Percentiles rank a stretch among this genome's conserved stretches.
Conservation (phyloP, 2,113 vertebrate genomes). For the Camelus bactrianus region DNA sequence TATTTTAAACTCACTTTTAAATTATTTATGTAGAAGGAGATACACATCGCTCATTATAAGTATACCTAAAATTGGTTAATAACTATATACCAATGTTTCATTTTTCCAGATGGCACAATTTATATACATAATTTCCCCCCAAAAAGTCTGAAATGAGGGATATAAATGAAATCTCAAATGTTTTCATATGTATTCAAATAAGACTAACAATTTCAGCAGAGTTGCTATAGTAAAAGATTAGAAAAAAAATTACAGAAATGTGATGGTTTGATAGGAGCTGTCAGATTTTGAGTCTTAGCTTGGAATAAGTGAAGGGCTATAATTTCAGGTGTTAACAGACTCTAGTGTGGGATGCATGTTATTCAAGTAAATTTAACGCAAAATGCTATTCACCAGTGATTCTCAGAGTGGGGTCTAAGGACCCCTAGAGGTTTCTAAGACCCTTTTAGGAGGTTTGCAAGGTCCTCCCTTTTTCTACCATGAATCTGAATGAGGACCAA, state of each 20-base stretch:
- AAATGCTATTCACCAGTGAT: neutral
- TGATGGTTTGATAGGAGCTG: conserved; percentile 51
- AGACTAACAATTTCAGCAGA: conserved; percentile 38
- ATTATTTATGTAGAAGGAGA: conserved; percentile 34
- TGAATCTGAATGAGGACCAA: neutral
- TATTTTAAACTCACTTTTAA: conserved; percentile 22
- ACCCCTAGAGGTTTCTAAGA: neutral
- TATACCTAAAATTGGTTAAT: neutral
- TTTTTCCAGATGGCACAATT: neutral
- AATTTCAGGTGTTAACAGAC: conserved; percentile 3
- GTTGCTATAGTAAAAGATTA: neutral
- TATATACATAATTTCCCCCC: neutral
- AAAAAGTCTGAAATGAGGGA: neutral
- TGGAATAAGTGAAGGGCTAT: conserved; percentile 19
- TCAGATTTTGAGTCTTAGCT: conserved; percentile 65
- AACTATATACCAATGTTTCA: neutral
- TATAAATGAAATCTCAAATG: conserved; percentile 53
- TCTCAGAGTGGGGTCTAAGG: neutral
- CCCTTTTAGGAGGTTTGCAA: neutral
- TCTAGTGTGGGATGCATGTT: neutral
- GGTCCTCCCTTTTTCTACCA: neutral
- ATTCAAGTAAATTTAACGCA: conserved; percentile 42
- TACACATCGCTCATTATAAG: neutral
- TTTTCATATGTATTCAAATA: conserved; percentile 61
- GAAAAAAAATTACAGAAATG: conserved; percentile 66